Percentiles rank a stretch among this genome's conserved stretches.
These are phyloP conservation scores for Chironomus striatipennis DNA, from an alignment of 1,140 invertebrate genomes.

Conservation along the genomic window DNA sequence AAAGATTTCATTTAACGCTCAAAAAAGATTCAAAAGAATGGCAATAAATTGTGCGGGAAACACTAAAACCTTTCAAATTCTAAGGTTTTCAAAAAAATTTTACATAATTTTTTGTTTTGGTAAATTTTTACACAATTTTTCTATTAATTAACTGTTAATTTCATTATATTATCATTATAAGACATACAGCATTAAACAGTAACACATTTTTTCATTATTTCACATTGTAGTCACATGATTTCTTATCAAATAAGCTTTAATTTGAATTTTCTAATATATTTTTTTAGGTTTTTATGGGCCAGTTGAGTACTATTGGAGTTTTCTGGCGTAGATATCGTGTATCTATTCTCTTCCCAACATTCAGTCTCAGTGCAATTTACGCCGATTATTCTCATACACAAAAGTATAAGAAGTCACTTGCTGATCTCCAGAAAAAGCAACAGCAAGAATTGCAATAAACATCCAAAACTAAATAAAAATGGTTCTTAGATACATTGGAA, in stretches of 20 bases:
- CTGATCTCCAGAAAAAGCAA: background rate
- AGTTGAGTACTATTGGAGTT: conserved; percentile 28
- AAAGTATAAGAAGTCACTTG: conserved; percentile 50
- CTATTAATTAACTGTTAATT: too few relatives aligned
- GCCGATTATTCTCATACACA: conserved; percentile 59
- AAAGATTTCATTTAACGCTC: too few relatives aligned
- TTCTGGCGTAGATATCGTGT: conserved; percentile 49
- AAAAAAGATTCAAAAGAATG: too few relatives aligned
- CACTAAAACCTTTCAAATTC: too few relatives aligned
- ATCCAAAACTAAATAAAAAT: conserved; percentile 25
- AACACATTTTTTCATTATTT: too few relatives aligned
- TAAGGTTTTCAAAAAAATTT: background rate
- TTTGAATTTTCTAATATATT: background rate
- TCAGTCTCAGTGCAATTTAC: conserved; percentile 49
- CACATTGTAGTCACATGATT: too few relatives aligned
- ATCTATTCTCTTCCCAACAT: conserved; percentile 54
- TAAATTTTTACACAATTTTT: background rate
- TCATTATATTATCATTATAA: too few relatives aligned
- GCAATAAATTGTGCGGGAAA: too few relatives aligned
- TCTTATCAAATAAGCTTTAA: too few relatives aligned
- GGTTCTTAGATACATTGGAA: conserved; percentile 44
- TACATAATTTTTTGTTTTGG: background rate
- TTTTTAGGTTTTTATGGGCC: conserved; percentile 10
- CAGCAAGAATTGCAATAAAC: conserved; percentile 28
- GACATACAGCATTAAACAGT: too few relatives aligned